Evolutionary conservation across 2,113 vertebrate genomes (phyloP).

Genomic region (Zosterops pallidus): DNA sequence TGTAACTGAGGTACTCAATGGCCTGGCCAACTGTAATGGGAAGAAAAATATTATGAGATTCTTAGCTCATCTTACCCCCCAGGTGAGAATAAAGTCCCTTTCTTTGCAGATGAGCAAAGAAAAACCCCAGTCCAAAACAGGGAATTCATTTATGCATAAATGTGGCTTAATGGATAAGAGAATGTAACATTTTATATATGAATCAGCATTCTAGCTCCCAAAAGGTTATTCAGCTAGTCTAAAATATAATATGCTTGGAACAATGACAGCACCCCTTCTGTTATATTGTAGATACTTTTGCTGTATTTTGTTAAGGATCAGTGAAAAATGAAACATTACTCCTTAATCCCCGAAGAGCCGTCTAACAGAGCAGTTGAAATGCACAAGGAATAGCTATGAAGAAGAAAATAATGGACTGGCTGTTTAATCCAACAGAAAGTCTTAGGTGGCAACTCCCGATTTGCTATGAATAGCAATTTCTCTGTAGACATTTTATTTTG

Average conservation of each 20-base stretch:
- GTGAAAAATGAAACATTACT: conserved; percentile 63
- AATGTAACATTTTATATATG: conserved; percentile 31
- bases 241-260: conserved; percentile 56
- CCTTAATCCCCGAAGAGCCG: conserved; percentile 41
- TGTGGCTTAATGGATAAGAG: conserved; percentile 35
- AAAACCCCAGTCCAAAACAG: background rate
- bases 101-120: conserved; percentile 51
- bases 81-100: conserved; percentile 53
- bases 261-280: conserved; percentile 63
- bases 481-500: conserved; percentile 38
- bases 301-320: conserved; percentile 57
- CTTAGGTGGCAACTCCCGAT: conserved; percentile 45
- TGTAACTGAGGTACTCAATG: background rate
- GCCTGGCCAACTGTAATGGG: conserved; percentile 5
- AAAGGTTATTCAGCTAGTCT: conserved; percentile 53
- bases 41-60: conserved; percentile 53
- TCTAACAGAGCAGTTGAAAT: conserved; percentile 35
- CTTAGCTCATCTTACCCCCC: conserved; percentile 35
- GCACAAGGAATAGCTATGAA: conserved; percentile 44
- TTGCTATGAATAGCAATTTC: conserved; percentile 23
- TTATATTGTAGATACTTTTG: conserved; percentile 49
- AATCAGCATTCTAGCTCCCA: conserved; percentile 51
- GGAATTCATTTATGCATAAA: conserved; percentile 15
- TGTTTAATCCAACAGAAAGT: conserved; percentile 34
- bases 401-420: conserved; percentile 43